These are phyloP conservation scores for Zalophus californianus DNA, from an alignment of 2,797 vertebrate genomes.

Conservation along the genomic window DNA sequence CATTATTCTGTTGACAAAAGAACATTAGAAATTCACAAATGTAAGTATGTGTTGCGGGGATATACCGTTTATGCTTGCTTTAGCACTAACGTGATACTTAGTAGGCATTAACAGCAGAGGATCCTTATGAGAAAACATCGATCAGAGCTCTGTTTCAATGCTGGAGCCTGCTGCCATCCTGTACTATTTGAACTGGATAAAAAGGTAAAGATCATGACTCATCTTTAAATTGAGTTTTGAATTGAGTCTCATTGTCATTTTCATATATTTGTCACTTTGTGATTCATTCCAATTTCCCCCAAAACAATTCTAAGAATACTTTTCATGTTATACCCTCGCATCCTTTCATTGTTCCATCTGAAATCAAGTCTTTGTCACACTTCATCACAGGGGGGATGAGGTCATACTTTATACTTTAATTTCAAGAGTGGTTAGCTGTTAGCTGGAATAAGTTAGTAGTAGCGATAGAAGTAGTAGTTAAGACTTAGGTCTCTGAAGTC, in stretches of 20 bases:
- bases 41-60: not conserved
- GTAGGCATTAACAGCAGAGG: not conserved
- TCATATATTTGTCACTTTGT: not conserved
- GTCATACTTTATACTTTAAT: slow-evolving; percentile 5
- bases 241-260: slow-evolving; percentile 14
- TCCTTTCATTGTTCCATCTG: slow-evolving; percentile 28
- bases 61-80: not conserved
- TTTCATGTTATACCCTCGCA: not conserved
- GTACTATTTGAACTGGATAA: not conserved
- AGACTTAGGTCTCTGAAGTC: not conserved
- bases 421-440: not conserved
- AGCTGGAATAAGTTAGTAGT: not conserved
- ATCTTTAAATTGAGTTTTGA: slow-evolving; percentile 56
- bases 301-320: slow-evolving; percentile 26
- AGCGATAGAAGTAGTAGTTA: not conserved
- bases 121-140: slow-evolving; percentile 42
- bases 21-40: slow-evolving; percentile 59
- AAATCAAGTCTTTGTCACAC: slow-evolving; percentile 39
- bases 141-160: not conserved
- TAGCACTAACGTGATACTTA: not conserved
- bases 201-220: slow-evolving; percentile 57
- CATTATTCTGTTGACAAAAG: slow-evolving; percentile 63
- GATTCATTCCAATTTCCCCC: slow-evolving; percentile 9
- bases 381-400: not conserved
- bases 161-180: not conserved